phyloP scores from a whole-genome alignment of 1,140 invertebrate species.

The Acyrthosiphon pisum region DNA sequence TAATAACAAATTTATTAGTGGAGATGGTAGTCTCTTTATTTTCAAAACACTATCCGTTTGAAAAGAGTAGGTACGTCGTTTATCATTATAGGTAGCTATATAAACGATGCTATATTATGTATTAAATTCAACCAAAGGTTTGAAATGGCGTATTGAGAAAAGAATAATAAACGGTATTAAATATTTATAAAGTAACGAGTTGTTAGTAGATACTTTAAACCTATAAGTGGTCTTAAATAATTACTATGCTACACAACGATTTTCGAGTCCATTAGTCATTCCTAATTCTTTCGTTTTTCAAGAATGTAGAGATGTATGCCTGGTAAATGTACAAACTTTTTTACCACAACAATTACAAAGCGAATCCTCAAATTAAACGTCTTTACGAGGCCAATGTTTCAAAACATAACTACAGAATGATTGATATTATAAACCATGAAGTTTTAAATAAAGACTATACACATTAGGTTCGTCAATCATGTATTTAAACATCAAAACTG shows the following conservation, averaged over 20 bases:
- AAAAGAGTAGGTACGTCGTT: not conserved
- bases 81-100: not conserved
- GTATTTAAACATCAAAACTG: not conserved
- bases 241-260: not conserved
- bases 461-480: not conserved
- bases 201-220: not conserved
- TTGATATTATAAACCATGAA: not conserved
- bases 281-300: not conserved
- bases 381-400: not conserved
- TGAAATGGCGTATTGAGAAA: not conserved
- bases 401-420: not conserved
- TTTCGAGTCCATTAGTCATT: not conserved
- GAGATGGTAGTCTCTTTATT: not conserved
- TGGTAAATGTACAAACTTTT: not conserved
- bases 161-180: not conserved
- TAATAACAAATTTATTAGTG: not conserved
- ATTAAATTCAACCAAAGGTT: not conserved
- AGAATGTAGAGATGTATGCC: not conserved
- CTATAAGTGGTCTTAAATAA: not conserved
- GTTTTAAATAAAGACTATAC: not conserved
- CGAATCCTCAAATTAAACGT: not conserved
- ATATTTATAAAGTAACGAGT: not conserved
- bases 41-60: not conserved
- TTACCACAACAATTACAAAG: not conserved
- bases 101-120: not conserved